Evolutionary conservation across 2,888 invertebrate species (phyloP).

Genomic region (Disparrhopalites patrizii): DNA sequence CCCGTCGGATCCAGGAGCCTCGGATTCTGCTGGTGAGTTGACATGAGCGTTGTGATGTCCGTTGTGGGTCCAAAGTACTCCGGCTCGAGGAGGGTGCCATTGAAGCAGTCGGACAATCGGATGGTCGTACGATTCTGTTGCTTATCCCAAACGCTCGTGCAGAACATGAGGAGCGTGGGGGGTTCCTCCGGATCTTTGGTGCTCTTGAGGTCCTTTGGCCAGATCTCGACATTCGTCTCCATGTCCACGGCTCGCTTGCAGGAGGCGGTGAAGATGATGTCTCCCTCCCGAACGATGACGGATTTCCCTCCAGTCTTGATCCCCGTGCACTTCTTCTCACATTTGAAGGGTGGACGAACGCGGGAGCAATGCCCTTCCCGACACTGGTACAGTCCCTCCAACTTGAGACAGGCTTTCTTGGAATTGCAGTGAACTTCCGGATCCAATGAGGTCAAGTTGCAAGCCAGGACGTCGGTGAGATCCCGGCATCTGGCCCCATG

Average conservation of each 20-base stretch:
- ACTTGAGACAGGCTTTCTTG: constrained; percentile 57
- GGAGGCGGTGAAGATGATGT: constrained; percentile 80
- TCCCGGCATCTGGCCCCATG: constrained; percentile 44
- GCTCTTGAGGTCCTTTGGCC: constrained; percentile 37
- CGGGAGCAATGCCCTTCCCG: constrained; percentile 77
- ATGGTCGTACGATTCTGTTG: constrained; percentile 33
- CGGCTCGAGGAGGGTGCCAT: constrained; percentile 74
- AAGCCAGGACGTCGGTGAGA: constrained; percentile 57
- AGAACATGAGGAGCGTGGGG: constrained; percentile 47
- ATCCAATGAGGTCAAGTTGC: constrained; percentile 76
- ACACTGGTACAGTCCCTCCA: constrained; percentile 78
- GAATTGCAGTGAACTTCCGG: constrained; percentile 53
- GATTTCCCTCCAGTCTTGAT: constrained; percentile 83
- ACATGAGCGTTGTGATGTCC: constrained; percentile 51
- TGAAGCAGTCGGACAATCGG: constrained; percentile 67
- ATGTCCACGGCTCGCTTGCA: constrained; percentile 68
- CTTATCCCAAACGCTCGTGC: constrained; percentile 40
- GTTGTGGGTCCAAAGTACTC: constrained; percentile 72
- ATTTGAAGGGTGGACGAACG: constrained; percentile 81
- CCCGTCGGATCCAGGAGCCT: constrained; percentile 59
- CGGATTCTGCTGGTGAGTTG: constrained; percentile 44
- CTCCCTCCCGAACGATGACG: constrained; percentile 80
- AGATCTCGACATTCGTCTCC: constrained; percentile 40
- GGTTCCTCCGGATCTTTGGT: constrained; percentile 28
- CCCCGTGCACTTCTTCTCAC: constrained; percentile 81